Percentiles rank a stretch among this genome's conserved stretches.
Evolutionary conservation across 2,888 invertebrate genomes (phyloP).

Genomic region (Agrochola litura): DNA sequence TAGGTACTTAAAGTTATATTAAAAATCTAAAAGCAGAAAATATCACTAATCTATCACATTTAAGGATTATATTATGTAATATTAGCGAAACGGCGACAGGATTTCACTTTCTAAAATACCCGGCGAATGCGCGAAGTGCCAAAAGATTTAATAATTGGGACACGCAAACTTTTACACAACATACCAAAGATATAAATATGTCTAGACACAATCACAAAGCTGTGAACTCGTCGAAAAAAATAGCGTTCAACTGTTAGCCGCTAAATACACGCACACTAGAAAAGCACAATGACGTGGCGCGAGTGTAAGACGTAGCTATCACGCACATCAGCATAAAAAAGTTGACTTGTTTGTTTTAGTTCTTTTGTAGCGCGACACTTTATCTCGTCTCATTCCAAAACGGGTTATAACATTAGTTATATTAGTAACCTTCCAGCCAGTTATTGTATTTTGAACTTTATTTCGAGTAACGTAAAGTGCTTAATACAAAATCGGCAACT

Average conservation of each 20-base stretch:
- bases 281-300: too few species aligned
- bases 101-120: constrained; percentile 36
- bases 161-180: not conserved
- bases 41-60: constrained; percentile 70
- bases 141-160: not conserved
- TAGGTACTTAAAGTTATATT: constrained; percentile 20
- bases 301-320: too few species aligned
- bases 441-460: not conserved
- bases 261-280: too few species aligned
- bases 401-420: not conserved
- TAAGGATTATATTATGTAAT: constrained; percentile 51
- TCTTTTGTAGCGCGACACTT: too few species aligned
- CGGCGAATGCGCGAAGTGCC: constrained; percentile 30
- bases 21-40: constrained; percentile 63
- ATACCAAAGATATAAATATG: not conserved
- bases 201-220: too few species aligned
- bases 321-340: too few species aligned
- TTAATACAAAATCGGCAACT: not conserved
- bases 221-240: too few species aligned
- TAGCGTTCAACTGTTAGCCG: too few species aligned
- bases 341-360: too few species aligned
- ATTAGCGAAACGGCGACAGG: constrained; percentile 29
- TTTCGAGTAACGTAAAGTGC: not conserved
- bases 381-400: not conserved
- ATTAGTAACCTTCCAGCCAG: not conserved